phyloP scores from a whole-genome alignment of 2,888 invertebrate genomes.

The Drosophila formosana region DNA sequence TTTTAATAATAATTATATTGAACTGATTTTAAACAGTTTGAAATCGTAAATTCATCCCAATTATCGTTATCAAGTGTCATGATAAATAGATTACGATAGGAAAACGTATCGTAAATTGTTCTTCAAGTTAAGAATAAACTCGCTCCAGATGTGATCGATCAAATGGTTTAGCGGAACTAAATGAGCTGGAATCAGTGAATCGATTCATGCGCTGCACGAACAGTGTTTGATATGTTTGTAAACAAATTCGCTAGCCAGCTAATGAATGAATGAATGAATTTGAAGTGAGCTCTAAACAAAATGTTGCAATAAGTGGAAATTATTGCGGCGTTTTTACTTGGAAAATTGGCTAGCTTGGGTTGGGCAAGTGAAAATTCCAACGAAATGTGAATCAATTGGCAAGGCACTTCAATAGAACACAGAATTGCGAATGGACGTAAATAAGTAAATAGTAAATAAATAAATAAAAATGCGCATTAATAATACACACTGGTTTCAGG shows the following conservation, averaged over 20 bases:
- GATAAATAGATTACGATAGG: neutral
- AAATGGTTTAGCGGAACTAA: neutral
- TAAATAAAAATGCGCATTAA: constrained; percentile 44
- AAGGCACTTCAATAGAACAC: constrained; percentile 41
- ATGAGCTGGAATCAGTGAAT: neutral
- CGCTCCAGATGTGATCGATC: neutral
- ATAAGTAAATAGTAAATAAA: constrained; percentile 36
- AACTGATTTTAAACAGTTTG: neutral
- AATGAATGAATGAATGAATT: constrained; percentile 38
- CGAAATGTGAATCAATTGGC: constrained; percentile 31
- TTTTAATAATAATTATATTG: too few relatives aligned
- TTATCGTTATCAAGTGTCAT: neutral
- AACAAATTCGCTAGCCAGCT: constrained; percentile 36
- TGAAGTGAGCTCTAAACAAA: constrained; percentile 38
- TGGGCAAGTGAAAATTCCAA: constrained; percentile 19
- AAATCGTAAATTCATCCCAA: neutral
- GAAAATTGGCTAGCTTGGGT: constrained; percentile 27
- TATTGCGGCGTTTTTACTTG: constrained; percentile 22
- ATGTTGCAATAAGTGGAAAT: constrained; percentile 29
- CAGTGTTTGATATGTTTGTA: constrained; percentile 9
- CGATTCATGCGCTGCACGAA: neutral
- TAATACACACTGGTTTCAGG: constrained; percentile 14
- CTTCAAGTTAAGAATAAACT: neutral
- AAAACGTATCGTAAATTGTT: neutral
- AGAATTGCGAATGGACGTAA: constrained; percentile 24